Conservation (phyloP, 2,113 vertebrate genomes). For the Sinocyclocheilus anshuiensis region DNA sequence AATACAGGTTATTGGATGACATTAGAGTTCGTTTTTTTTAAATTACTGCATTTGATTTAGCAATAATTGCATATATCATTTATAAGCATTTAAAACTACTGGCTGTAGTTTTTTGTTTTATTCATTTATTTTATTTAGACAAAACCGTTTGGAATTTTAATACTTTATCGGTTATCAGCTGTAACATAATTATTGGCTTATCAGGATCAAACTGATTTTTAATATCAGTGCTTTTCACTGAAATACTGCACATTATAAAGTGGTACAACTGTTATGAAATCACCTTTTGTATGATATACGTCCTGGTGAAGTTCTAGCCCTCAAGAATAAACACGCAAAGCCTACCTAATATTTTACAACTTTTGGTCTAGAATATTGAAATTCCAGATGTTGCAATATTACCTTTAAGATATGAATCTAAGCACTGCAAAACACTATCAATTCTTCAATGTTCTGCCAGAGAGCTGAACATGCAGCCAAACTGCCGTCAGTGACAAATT, state of each 20-base stretch:
- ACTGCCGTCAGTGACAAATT: background rate
- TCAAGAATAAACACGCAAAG: background rate
- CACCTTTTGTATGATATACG: too few relatives aligned
- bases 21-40: background rate
- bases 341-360: background rate
- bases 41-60: background rate
- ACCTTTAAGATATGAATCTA: background rate
- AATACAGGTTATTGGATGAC: background rate
- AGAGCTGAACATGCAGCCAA: constrained; percentile 8
- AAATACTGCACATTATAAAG: background rate
- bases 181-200: background rate
- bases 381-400: background rate
- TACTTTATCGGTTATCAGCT: background rate
- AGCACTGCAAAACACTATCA: background rate
- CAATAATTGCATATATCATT: background rate
- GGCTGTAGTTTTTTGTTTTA: background rate
- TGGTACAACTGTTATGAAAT: too few relatives aligned
- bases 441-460: background rate
- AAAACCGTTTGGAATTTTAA: too few relatives aligned
- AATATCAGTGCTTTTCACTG: background rate
- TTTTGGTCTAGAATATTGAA: background rate
- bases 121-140: background rate
- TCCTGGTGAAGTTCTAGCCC: background rate
- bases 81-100: background rate
- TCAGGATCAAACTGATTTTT: too few relatives aligned